Percentiles rank a stretch among this genome's conserved stretches.
These are phyloP conservation scores for human (Homo sapiens) DNA, from an alignment of 2,113 vertebrate species.

Conservation along the genomic window DNA sequence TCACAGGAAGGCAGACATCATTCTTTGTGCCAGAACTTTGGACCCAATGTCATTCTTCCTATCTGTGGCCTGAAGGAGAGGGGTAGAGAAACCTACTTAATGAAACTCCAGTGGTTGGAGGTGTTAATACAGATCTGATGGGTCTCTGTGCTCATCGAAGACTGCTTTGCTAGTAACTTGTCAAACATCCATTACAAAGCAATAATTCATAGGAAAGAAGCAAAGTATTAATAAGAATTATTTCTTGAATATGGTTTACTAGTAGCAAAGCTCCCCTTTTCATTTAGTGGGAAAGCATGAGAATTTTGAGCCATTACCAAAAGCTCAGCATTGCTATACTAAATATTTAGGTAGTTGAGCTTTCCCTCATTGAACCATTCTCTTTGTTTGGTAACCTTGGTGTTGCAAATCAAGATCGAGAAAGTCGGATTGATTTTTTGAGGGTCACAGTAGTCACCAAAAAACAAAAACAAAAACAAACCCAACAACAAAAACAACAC, in stretches of 20 bases:
- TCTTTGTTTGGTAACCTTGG: slow-evolving; percentile 28
- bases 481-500: neutral
- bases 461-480: neutral
- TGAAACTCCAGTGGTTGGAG: neutral
- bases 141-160: neutral
- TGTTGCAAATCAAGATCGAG: slow-evolving; percentile 39
- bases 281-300: neutral
- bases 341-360: neutral
- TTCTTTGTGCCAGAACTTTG: neutral
- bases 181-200: neutral
- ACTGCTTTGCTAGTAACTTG: neutral
- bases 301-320: neutral
- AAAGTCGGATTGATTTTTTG: slow-evolving; percentile 45
- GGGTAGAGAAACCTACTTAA: neutral
- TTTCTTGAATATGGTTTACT: neutral
- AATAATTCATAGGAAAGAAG: neutral
- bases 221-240: neutral
- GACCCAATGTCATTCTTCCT: neutral
- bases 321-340: neutral
- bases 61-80: neutral
- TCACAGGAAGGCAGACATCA: neutral
- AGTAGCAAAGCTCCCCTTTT: neutral
- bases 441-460: neutral
- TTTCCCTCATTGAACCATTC: neutral
- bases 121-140: neutral